Evolutionary conservation across 2,113 vertebrate genomes (phyloP).

Genomic region (Morone chrysops): DNA sequence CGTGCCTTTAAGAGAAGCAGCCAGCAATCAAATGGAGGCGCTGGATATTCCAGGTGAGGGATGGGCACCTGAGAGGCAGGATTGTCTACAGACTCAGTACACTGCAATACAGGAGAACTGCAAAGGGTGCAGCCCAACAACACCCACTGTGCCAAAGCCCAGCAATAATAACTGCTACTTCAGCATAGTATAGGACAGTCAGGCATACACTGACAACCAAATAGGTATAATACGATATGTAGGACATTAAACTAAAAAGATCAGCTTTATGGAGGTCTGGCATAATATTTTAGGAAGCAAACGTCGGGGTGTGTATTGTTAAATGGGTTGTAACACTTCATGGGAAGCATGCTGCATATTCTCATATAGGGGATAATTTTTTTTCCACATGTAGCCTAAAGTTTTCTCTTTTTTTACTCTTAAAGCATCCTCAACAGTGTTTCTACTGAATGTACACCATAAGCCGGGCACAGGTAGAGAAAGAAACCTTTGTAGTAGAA

Average conservation of each 20-base stretch:
- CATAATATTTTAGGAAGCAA: not conserved
- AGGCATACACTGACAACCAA: not conserved
- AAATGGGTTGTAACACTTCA: conserved; percentile 14
- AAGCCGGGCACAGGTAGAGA: not conserved
- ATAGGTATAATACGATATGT: not conserved
- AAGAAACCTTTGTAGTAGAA: not conserved
- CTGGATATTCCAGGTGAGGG: conserved; percentile 65
- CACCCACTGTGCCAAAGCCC: not conserved
- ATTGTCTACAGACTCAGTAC: conserved; percentile 1
- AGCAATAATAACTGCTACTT: not conserved
- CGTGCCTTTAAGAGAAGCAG: conserved; percentile 73
- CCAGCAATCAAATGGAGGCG: conserved; percentile 56
- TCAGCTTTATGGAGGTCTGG: not conserved
- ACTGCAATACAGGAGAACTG: not conserved
- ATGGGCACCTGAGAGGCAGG: conserved; percentile 39
- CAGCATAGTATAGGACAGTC: not conserved
- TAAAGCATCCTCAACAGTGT: not conserved
- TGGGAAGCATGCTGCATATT: not conserved
- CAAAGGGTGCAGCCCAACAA: conserved; percentile 5
- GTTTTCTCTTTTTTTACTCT: not conserved
- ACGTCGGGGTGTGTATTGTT: not conserved
- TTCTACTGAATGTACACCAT: not conserved
- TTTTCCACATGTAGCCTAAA: not conserved
- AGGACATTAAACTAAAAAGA: not conserved
- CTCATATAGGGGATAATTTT: not conserved